Base-by-base conservation (phyloP, 2,113 vertebrate genomes). In the Sakesphorus luctuosus region DNA sequence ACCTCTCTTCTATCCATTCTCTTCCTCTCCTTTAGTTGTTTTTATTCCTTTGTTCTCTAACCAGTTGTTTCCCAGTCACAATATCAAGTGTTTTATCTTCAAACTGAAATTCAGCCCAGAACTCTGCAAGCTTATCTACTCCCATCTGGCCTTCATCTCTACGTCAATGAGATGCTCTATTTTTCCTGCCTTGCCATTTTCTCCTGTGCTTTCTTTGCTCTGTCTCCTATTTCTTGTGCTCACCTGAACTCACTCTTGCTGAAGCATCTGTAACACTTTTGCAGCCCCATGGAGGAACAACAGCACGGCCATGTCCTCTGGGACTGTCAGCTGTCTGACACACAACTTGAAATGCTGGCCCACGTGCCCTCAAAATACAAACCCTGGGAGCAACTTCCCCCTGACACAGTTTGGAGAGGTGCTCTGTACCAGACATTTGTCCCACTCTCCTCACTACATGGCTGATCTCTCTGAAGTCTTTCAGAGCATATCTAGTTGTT, bases 21-120 rank as follows among this genome's bases (percentile, higher is more conserved):
- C n/a, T 80, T 79, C 35, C 33, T 83, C 58, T 78, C 66, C 38
- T 76, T 88, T 17, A 58, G 36, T 56, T 59, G 46, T 75, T 92
- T 87, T 84, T 58, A 66, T 75, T 63, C 31, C 31, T 28, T 80
- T 19, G 46, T 71, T 26, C 59, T 86, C 36, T 67, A 66, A 76
- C 40, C 12, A 1, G 12, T 66, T 69, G 9, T 71, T 95, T 77
- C 44, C 58, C n/a, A 44, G 63, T 66, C 46, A 62, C 36, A 69
- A 4, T 49, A 90, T 69, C 72, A 92, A 77, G 36, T 46, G 33
- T 36, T 84, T 84, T 53, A 86, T 80, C 72, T 80, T 61, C 43
- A 74, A 73, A 53, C 36, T 84, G 68, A 66, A 92, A 78, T 55
- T 78, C 83, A 90, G 67, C 67, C 65, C 55, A 92, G 89, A 94